A percentile compares a stretch with the other conserved stretches of the same genome.
Conservation (phyloP, 2,888 invertebrate genomes). For the Amiota mariae region DNA sequence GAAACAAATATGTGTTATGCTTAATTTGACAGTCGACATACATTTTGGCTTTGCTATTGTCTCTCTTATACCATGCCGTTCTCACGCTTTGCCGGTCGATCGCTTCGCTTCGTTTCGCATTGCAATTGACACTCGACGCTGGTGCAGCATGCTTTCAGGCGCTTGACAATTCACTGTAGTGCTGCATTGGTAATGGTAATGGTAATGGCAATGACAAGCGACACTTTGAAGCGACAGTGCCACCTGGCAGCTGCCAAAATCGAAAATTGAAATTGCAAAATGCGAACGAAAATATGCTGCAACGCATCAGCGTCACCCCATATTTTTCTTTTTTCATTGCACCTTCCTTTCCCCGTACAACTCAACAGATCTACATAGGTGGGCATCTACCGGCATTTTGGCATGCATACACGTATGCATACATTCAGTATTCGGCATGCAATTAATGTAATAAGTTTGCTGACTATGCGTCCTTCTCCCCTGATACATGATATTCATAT, state of each 20-base stretch:
- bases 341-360: no score
- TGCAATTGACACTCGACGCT: slow-evolving; percentile 7
- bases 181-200: neutral
- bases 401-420: neutral
- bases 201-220: neutral
- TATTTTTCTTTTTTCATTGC: neutral
- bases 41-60: slow-evolving; percentile 47
- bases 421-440: slow-evolving; percentile 42
- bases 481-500: no score
- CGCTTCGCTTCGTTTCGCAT: neutral
- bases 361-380: neutral
- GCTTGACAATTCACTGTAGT: neutral
- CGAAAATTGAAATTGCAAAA: slow-evolving; percentile 68
- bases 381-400: neutral
- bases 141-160: slow-evolving; percentile 4
- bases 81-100: slow-evolving; percentile 16
- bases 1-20: slow-evolving; percentile 47
- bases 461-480: slow-evolving; percentile 48
- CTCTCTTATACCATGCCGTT: slow-evolving; percentile 39
- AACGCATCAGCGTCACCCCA: slow-evolving; percentile 9
- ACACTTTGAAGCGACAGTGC: slow-evolving; percentile 64
- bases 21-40: slow-evolving; percentile 68
- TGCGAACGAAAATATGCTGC: slow-evolving; percentile 55
- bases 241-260: slow-evolving; percentile 70
- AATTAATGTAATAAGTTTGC: slow-evolving; percentile 66